These are phyloP conservation scores for Platichthys stellatus DNA, from an alignment of 2,113 vertebrate species.

Conservation along the genomic window DNA sequence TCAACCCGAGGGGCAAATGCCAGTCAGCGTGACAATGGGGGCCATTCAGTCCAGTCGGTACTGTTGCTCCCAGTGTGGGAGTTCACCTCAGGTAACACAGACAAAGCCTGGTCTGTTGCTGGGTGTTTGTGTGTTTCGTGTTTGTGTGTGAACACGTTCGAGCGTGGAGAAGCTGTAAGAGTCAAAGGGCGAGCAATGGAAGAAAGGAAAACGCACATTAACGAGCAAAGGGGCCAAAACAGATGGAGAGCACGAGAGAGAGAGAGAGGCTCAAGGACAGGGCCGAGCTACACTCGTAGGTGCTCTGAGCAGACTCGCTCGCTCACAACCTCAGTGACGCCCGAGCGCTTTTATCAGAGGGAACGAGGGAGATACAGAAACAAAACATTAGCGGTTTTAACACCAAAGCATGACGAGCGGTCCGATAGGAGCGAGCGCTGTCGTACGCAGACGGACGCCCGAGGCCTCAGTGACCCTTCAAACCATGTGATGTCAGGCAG, in stretches of 20 bases:
- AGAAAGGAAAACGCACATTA: background rate
- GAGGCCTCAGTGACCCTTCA: slow-evolving; percentile 32
- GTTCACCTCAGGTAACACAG: slow-evolving; percentile 63
- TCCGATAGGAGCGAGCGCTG: slow-evolving; percentile 25
- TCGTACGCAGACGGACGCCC: slow-evolving; percentile 1
- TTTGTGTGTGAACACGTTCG: slow-evolving; percentile 19
- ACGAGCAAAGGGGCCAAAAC: slow-evolving; percentile 22
- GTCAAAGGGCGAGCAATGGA: background rate
- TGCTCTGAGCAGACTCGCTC: slow-evolving; percentile 12
- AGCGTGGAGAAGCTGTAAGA: slow-evolving; percentile 5
- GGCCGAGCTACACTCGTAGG: background rate
- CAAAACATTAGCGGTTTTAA: slow-evolving; percentile 21
- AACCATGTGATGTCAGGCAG: slow-evolving; percentile 31
- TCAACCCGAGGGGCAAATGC: slow-evolving; percentile 61
- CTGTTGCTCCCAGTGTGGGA: slow-evolving; percentile 41
- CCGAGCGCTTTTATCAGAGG: slow-evolving; percentile 35
- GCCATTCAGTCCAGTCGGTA: slow-evolving; percentile 46
- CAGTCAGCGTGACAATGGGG: slow-evolving; percentile 60
- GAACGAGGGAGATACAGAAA: slow-evolving; percentile 16
- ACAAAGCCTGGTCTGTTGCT: slow-evolving; percentile 57
- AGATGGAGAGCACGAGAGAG: slow-evolving; percentile 14
- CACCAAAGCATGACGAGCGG: slow-evolving; percentile 21
- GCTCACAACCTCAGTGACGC: slow-evolving; percentile 46
- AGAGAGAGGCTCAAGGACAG: slow-evolving; percentile 58
- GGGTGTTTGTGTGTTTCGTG: slow-evolving; percentile 41